These are phyloP conservation scores for Arge pagana DNA, from an alignment of 2,888 invertebrate species.

Conservation along the genomic window DNA sequence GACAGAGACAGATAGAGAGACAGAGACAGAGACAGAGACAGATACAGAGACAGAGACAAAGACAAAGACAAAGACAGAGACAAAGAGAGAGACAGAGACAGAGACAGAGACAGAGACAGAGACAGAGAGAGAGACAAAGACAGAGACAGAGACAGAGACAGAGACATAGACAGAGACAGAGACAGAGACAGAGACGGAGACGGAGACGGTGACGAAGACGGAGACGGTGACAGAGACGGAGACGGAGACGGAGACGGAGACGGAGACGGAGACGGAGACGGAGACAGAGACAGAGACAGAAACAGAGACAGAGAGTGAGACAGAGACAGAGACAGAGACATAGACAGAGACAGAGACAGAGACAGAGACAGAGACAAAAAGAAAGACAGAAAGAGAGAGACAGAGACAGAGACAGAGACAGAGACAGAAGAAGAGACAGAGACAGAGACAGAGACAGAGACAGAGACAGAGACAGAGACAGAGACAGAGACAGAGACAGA, in stretches of 20 bases:
- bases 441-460: background rate
- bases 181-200: background rate
- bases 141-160: too few relatives aligned
- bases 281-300: too few relatives aligned
- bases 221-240: too few relatives aligned
- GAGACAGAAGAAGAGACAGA: background rate
- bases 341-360: too few relatives aligned
- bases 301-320: background rate
- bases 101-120: slow-evolving; percentile 3
- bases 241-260: background rate
- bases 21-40: too few relatives aligned
- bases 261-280: background rate
- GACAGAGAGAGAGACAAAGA: background rate
- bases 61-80: too few relatives aligned
- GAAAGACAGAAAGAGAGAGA: background rate
- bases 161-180: too few relatives aligned
- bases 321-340: background rate
- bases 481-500: background rate
- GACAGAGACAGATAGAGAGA: too few relatives aligned
- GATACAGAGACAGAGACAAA: too few relatives aligned
- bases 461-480: background rate
- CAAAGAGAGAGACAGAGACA: slow-evolving; percentile 10
- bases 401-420: background rate
- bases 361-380: too few relatives aligned
- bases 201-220: background rate